Evolutionary conservation across 1,140 invertebrate species (phyloP).

Genomic region (Harpegnathos saltator): DNA sequence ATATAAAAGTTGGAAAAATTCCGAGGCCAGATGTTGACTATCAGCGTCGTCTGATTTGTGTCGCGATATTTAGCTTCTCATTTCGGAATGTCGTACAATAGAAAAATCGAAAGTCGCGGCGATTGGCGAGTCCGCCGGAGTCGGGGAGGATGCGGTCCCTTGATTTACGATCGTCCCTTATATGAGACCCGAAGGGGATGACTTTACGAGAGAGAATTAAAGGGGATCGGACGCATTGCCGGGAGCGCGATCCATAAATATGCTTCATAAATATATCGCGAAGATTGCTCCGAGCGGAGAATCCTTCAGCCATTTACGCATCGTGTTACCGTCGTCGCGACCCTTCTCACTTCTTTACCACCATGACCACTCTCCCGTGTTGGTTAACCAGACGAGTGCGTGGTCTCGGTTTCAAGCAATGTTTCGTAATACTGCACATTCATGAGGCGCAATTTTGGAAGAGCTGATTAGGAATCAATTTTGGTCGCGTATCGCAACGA

Average conservation of each 20-base stretch:
- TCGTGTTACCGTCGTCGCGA: constrained; percentile 39
- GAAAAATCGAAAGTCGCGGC: background rate
- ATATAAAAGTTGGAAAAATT: too few species aligned
- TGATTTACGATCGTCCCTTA: constrained; percentile 61
- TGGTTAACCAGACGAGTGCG: background rate
- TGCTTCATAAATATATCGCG: constrained; percentile 50
- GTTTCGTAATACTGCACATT: background rate
- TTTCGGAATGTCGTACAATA: background rate
- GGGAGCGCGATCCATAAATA: constrained; percentile 46
- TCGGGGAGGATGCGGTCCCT: background rate
- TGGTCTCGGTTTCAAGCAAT: background rate
- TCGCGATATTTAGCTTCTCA: background rate
- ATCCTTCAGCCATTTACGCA: constrained; percentile 59
- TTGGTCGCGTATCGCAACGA: background rate
- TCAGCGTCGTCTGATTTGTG: background rate
- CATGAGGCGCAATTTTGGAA: background rate
- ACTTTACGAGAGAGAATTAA: constrained; percentile 39
- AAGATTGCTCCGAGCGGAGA: constrained; percentile 14
- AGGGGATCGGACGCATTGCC: constrained; percentile 9
- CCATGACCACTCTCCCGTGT: too few species aligned
- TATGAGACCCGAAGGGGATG: constrained; percentile 53
- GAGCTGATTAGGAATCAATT: background rate
- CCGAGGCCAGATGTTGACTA: background rate
- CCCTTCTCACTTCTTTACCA: background rate
- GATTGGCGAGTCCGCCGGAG: background rate